These are phyloP conservation scores for Romanomermis culicivorax DNA, from an alignment of 2,888 invertebrate species.

Conservation along the genomic window DNA sequence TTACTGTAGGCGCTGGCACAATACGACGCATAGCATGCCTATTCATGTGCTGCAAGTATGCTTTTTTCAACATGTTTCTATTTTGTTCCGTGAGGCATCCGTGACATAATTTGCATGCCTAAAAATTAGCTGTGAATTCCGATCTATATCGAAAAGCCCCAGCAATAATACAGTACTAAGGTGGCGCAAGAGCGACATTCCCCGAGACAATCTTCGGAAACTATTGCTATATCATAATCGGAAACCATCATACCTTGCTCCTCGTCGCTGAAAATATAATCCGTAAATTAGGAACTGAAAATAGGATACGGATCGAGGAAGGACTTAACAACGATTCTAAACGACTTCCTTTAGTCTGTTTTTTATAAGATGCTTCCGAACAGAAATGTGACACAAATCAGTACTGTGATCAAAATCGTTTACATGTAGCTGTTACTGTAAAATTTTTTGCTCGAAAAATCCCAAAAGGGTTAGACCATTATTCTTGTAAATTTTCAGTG, in stretches of 20 bases:
- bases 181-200: slow-evolving; percentile 30
- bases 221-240: slow-evolving; percentile 55
- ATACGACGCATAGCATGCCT: slow-evolving; percentile 56
- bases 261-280: slow-evolving; percentile 30
- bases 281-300: no score
- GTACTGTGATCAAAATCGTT: no score
- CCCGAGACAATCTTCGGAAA: slow-evolving; percentile 43
- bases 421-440: no score
- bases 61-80: slow-evolving; percentile 40
- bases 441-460: no score
- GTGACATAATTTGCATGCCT: slow-evolving; percentile 51
- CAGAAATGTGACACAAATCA: no score
- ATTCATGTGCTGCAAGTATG: slow-evolving; percentile 58
- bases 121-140: slow-evolving; percentile 1
- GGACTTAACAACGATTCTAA: slow-evolving; percentile 6
- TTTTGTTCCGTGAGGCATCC: slow-evolving; percentile 47
- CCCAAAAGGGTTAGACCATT: no score
- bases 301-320: no score
- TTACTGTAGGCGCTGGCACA: slow-evolving; percentile 42
- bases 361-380: no score
- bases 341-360: background rate
- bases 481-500: no score
- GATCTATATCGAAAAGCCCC: slow-evolving; percentile 8
- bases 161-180: background rate
- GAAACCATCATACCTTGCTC: slow-evolving; percentile 47